phyloP scores from a whole-genome alignment of 1,140 invertebrate genomes.

The Diachasma alloeum region DNA sequence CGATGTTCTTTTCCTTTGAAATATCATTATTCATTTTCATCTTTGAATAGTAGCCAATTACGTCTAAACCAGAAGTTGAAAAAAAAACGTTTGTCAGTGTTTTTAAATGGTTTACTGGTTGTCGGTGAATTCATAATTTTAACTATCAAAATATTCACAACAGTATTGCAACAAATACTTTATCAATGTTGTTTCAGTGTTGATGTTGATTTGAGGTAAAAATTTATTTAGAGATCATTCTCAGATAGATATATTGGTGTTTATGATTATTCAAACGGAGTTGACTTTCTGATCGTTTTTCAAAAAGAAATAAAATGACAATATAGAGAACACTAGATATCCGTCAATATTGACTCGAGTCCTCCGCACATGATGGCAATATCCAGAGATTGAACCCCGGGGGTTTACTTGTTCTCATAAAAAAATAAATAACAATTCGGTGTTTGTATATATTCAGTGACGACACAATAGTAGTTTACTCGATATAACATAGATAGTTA shows the following conservation, averaged over 20 bases:
- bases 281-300: not conserved
- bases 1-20: slow-evolving; percentile 25
- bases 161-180: not conserved
- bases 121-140: not conserved
- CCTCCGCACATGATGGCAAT: too few relatives aligned
- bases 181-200: not conserved
- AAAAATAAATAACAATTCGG: not conserved
- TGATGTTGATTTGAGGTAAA: not conserved
- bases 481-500: not conserved
- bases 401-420: not conserved
- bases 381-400: too few relatives aligned
- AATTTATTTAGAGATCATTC: not conserved
- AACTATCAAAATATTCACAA: not conserved
- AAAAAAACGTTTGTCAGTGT: not conserved
- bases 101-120: not conserved
- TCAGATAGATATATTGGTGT: not conserved
- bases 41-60: not conserved
- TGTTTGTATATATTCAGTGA: slow-evolving; percentile 8
- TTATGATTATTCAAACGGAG: not conserved
- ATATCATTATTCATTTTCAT: not conserved
- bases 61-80: not conserved
- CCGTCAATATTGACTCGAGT: too few relatives aligned
- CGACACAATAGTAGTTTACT: not conserved
- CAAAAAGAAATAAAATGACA: not conserved
- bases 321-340: too few relatives aligned